Evolutionary conservation across 2,888 invertebrate species (phyloP).

Genomic region (Ophion ventricosus): DNA sequence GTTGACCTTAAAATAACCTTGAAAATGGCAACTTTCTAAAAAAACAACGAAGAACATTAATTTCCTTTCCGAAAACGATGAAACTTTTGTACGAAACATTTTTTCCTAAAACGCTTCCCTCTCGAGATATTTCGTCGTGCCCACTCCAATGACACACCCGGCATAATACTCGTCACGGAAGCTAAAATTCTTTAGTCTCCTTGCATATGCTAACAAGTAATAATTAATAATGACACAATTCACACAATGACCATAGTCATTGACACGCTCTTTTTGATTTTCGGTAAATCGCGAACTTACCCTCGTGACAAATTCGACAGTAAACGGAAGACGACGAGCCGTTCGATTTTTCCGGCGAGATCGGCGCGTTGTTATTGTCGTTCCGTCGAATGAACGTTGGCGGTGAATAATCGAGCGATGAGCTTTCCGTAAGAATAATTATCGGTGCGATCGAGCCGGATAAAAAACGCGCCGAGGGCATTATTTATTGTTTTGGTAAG

Average conservation of each 20-base stretch:
- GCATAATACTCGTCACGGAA: neutral
- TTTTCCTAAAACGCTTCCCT: neutral
- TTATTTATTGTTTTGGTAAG: conserved; percentile 21
- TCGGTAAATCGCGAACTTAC: conserved; percentile 66
- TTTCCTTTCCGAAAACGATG: neutral
- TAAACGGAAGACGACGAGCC: conserved; percentile 52
- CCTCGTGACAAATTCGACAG: conserved; percentile 85
- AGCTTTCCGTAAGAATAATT: conserved; percentile 50
- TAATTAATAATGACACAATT: neutral
- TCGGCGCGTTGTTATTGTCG: conserved; percentile 24
- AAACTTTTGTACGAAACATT: neutral
- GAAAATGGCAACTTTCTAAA: neutral
- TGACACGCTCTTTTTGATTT: neutral
- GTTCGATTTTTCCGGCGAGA: conserved; percentile 67
- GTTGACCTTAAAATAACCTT: neutral
- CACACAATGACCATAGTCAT: neutral
- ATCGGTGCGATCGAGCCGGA: conserved; percentile 40
- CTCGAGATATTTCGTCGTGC: neutral
- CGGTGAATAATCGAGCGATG: conserved; percentile 34
- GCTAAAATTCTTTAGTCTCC: neutral
- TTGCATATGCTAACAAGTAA: neutral
- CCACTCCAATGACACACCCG: neutral
- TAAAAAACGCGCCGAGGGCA: conserved; percentile 35
- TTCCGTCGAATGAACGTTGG: conserved; percentile 14
- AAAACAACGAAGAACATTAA: neutral